Base-by-base conservation (phyloP, 2,113 vertebrate genomes). In the Ageneiosus marmoratus region DNA sequence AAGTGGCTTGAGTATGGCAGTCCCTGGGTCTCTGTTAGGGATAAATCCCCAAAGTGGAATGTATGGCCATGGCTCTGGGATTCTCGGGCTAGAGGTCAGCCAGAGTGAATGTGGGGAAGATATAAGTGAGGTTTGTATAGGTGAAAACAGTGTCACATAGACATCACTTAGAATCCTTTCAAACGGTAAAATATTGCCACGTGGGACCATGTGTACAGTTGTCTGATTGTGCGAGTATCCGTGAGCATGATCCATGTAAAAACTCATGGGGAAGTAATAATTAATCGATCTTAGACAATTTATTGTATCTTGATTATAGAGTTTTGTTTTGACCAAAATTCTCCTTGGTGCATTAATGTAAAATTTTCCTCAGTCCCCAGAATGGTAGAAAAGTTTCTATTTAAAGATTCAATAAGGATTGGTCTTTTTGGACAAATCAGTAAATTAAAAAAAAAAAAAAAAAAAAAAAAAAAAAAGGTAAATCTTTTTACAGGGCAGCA, bases 91-190 rank as follows among this genome's bases (percentile, higher is more conserved):
- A 0, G 91, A 88, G 16, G 27, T 90, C 48, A 86, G 84, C n/a
- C 90, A 86, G 29, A 50, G 77, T 0, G 86, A 82, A 79, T 92
- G 92, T 70, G 88, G 81, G 4, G 92, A 93, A 7, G 91, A 92
- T 1, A 88, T 91, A 72, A 93, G 92, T 77, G 92, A 94, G 80
- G 91, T 91, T 63, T 16, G 89, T 67, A 89, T 88, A 27, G 88
- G 90, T 4, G 92, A 93, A 9, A 90, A 89, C 29, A 92, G 92
- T 34, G 88, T 93, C 82, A 92, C 92, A 79, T 95, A 92, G n/a
- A 5, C 48, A 70, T 65, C 24, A 32, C 10, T 20, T n/a, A 74
- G 4, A 6, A 8, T 56, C n/a, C 15, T 13, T 1, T 24, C 20
- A 80, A 53, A 75, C 58, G 16, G 29, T 20, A 2, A 79, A 58